Conservation (phyloP, 2,797 vertebrate species). For the Triplophysa yarkandensis region DNA sequence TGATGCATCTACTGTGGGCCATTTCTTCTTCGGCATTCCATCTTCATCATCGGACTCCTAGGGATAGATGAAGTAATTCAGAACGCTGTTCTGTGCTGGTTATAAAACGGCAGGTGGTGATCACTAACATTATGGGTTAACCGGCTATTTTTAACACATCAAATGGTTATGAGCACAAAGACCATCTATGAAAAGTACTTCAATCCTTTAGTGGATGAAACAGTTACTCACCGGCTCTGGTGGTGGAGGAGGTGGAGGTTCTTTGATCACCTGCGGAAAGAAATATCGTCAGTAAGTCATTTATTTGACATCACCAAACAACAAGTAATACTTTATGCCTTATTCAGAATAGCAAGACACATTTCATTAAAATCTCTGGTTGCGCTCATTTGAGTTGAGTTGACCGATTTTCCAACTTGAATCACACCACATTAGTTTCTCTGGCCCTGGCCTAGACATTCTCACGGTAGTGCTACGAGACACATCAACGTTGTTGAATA, state of each 20-base stretch:
- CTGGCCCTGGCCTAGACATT: background rate
- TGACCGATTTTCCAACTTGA: slow-evolving; percentile 29
- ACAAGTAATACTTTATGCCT: slow-evolving; percentile 2
- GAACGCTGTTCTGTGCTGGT: no score
- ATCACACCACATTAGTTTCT: background rate
- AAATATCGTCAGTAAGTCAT: slow-evolving; percentile 12
- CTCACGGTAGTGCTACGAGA: slow-evolving; percentile 23
- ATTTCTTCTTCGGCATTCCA: slow-evolving; percentile 88
- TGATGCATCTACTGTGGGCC: slow-evolving; percentile 90
- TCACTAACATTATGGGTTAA: no score
- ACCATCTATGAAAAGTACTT: no score
- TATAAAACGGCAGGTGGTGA: no score
- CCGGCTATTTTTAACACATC: no score
- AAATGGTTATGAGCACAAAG: no score
- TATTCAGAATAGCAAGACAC: background rate
- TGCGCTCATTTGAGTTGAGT: background rate
- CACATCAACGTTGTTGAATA: background rate
- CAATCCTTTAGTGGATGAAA: background rate
- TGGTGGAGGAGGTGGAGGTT: slow-evolving; percentile 85
- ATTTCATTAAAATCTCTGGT: slow-evolving; percentile 6
- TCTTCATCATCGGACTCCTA: slow-evolving; percentile 90
- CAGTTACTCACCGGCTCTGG: slow-evolving; percentile 83
- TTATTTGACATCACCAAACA: background rate
- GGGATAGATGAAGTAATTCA: background rate
- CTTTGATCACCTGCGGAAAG: slow-evolving; percentile 84